A percentile compares a stretch with the other conserved stretches of the same genome.
Evolutionary conservation across 2,797 vertebrate species (phyloP).

Genomic region (Buceros bicornis): DNA sequence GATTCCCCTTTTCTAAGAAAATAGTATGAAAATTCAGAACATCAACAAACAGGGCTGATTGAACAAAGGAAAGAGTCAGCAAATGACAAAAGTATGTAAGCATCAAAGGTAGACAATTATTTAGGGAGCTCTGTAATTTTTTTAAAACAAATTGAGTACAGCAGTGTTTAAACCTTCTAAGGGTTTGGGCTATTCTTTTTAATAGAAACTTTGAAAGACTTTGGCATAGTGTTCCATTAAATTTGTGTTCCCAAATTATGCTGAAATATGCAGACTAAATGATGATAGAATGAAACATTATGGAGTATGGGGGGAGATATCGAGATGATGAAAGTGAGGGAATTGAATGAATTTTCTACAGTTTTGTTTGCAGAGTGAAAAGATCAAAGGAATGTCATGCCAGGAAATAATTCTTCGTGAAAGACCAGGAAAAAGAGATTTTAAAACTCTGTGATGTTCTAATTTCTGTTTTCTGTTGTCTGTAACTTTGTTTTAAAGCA

Average conservation of each 20-base stretch:
- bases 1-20: background rate
- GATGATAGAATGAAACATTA: background rate
- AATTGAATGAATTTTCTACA: background rate
- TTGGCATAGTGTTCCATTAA: background rate
- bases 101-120: background rate
- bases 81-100: background rate
- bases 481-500: slow-evolving; percentile 33
- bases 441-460: background rate
- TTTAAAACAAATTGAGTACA: background rate
- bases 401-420: background rate
- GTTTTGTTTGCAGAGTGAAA: background rate
- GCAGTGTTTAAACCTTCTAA: background rate
- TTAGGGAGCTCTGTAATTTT: background rate
- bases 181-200: background rate
- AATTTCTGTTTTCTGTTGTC: background rate
- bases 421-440: background rate
- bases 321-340: background rate
- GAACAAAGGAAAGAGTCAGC: background rate
- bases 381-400: background rate
- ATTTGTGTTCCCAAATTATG: background rate
- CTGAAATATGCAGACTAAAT: background rate
- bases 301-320: background rate
- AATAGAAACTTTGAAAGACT: background rate
- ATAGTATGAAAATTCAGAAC: background rate
- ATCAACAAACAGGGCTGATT: background rate